phyloP scores from a whole-genome alignment of 2,113 vertebrate genomes.

The Camelus bactrianus region DNA sequence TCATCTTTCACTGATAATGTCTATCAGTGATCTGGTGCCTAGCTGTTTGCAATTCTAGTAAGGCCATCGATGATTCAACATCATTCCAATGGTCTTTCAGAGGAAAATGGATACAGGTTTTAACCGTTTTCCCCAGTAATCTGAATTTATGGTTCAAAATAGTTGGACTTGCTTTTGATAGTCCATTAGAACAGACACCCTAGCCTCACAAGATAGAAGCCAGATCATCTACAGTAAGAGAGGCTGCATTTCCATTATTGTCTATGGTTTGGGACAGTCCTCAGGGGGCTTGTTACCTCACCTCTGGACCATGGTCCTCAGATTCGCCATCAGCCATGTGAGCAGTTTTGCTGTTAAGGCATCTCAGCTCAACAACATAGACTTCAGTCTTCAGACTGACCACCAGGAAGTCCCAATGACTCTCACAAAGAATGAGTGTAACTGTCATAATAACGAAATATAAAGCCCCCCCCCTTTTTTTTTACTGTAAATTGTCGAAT shows the following conservation, averaged over 20 bases:
- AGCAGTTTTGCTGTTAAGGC: not conserved
- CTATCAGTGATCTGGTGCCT: not conserved
- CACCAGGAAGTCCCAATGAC: not conserved
- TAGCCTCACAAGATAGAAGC: not conserved
- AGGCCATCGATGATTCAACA: not conserved
- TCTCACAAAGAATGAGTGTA: not conserved
- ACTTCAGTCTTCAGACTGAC: not conserved
- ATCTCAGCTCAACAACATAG: not conserved
- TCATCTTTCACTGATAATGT: not conserved
- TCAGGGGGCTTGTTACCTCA: not conserved
- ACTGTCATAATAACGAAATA: not conserved
- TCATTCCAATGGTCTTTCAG: conserved; percentile 10
- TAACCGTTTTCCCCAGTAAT: conserved; percentile 55
- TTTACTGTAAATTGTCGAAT: conserved; percentile 38
- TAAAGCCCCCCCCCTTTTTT: not conserved
- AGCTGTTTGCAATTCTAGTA: not conserved
- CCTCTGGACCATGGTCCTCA: not conserved
- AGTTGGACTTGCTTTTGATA: conserved; percentile 18
- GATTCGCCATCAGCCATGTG: not conserved
- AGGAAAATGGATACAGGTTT: conserved; percentile 15
- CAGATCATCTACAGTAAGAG: not conserved
- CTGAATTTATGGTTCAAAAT: conserved; percentile 46
- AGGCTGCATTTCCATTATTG: conserved; percentile 34
- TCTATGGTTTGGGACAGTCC: not conserved
- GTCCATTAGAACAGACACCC: conserved; percentile 19